A percentile compares a stretch with the other conserved stretches of the same genome.
These are phyloP conservation scores for Sebastes diploproa DNA, from an alignment of 2,797 vertebrate genomes.

Conservation along the genomic window DNA sequence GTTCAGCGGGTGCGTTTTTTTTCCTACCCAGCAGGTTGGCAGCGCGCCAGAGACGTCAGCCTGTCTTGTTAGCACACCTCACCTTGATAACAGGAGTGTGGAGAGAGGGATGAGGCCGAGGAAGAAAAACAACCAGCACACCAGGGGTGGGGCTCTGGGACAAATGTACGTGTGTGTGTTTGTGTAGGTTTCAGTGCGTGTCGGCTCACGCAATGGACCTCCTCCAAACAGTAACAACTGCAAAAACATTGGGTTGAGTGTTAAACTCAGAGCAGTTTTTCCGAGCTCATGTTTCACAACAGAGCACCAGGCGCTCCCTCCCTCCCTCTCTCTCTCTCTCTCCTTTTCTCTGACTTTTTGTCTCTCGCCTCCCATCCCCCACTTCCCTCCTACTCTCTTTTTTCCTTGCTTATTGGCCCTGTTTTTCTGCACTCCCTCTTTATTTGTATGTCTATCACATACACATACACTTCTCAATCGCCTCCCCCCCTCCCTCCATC, in stretches of 20 bases:
- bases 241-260: slow-evolving; percentile 78
- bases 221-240: slow-evolving; percentile 79
- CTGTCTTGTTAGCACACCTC: slow-evolving; percentile 77
- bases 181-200: slow-evolving; percentile 52
- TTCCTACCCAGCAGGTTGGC: slow-evolving; percentile 53
- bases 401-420: slow-evolving; percentile 26
- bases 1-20: slow-evolving; percentile 40
- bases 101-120: slow-evolving; percentile 64
- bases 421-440: slow-evolving; percentile 43
- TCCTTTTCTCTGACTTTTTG: slow-evolving; percentile 8
- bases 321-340: not conserved
- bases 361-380: slow-evolving; percentile 52
- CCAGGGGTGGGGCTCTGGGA: slow-evolving; percentile 69
- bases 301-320: slow-evolving; percentile 63
- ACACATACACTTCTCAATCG: slow-evolving; percentile 35
- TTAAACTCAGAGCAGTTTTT: slow-evolving; percentile 76
- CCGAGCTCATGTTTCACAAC: slow-evolving; percentile 80
- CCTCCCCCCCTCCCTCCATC: slow-evolving; percentile 10
- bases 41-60: slow-evolving; percentile 61
- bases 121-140: slow-evolving; percentile 70
- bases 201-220: slow-evolving; percentile 74
- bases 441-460: slow-evolving; percentile 60
- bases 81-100: slow-evolving; percentile 77
- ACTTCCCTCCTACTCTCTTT: slow-evolving; percentile 31
- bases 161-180: slow-evolving; percentile 26